Conservation (phyloP, 2,888 invertebrate genomes). For the Amiota communis region DNA sequence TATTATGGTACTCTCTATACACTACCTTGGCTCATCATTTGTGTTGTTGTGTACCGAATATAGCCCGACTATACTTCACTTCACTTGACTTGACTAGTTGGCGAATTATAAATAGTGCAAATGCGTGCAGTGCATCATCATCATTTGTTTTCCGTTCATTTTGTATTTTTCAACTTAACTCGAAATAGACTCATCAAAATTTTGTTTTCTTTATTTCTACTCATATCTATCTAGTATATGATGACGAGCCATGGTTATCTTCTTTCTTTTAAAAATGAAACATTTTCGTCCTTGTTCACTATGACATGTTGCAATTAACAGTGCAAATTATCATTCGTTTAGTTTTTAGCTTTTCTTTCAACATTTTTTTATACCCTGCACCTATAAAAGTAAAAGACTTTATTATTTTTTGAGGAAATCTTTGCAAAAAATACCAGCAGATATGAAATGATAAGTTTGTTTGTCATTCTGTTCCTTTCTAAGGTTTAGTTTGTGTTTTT, state of each 20-base stretch:
- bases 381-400: too few species aligned
- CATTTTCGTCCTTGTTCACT: slow-evolving; percentile 5
- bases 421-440: too few species aligned
- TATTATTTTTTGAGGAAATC: too few species aligned
- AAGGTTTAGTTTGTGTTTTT: too few species aligned
- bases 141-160: slow-evolving; percentile 63
- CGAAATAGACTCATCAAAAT: slow-evolving; percentile 36
- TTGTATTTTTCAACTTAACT: background rate
- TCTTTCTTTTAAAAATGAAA: background rate
- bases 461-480: too few species aligned
- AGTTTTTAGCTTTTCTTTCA: too few species aligned
- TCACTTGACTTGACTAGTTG: too few species aligned
- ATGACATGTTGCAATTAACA: slow-evolving; percentile 40
- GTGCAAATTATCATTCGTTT: slow-evolving; percentile 38
- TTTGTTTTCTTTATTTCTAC: background rate
- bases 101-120: slow-evolving; percentile 66
- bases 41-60: slow-evolving; percentile 26
- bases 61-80: slow-evolving; percentile 41
- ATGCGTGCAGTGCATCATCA: slow-evolving; percentile 67
- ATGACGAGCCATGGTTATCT: background rate
- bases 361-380: too few species aligned
- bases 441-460: too few species aligned
- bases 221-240: too few species aligned
- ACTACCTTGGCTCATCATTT: background rate
- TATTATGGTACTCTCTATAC: background rate